Evolutionary conservation across 2,888 invertebrate species (phyloP).

Genomic region (Leucophenga montana): DNA sequence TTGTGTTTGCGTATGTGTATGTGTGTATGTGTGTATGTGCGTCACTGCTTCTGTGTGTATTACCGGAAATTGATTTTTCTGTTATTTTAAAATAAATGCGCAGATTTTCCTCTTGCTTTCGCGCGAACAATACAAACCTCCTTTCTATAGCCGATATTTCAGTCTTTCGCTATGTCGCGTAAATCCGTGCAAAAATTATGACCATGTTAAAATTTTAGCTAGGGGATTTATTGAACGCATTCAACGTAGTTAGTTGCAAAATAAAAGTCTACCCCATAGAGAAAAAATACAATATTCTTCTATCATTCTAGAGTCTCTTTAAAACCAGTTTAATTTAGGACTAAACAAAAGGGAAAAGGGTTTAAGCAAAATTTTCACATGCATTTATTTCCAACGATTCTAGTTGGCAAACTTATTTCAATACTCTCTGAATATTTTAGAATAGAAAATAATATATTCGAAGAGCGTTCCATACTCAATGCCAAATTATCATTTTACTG

Average conservation of each 20-base stretch:
- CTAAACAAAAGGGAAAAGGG: neutral
- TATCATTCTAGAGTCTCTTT: neutral
- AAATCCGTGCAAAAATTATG: slow-evolving; percentile 32
- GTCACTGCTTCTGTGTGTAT: slow-evolving; percentile 7
- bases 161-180: neutral
- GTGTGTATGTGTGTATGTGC: neutral
- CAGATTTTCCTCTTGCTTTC: slow-evolving; percentile 1
- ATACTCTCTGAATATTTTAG: too few relatives aligned
- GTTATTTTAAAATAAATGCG: slow-evolving; percentile 33
- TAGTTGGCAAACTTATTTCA: neutral
- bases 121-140: neutral
- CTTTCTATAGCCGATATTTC: neutral
- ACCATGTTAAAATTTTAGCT: slow-evolving; percentile 33
- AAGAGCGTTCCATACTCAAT: too few relatives aligned
- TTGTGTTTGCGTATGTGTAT: slow-evolving; percentile 1
- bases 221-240: slow-evolving; percentile 14
- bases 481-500: too few relatives aligned
- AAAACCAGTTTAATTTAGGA: neutral
- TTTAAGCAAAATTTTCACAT: neutral
- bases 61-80: slow-evolving; percentile 33
- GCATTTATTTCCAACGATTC: neutral
- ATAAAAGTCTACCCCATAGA: neutral
- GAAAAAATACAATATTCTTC: neutral
- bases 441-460: too few relatives aligned
- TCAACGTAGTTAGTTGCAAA: neutral